These are phyloP conservation scores for Enteromius viviparus DNA, from an alignment of 2,797 vertebrate genomes.

Conservation along the genomic window DNA sequence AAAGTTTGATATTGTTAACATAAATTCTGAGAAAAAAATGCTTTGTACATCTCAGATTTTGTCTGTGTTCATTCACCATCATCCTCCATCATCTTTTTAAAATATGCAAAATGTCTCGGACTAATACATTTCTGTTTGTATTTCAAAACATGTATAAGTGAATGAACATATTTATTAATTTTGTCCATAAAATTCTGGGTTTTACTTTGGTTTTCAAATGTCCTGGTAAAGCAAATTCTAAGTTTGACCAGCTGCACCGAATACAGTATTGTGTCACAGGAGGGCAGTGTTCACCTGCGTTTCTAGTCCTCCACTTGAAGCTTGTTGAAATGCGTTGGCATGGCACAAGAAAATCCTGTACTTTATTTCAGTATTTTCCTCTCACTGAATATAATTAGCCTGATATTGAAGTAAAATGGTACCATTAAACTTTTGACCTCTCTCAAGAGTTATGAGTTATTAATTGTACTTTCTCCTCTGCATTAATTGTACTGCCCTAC, in stretches of 20 bases:
- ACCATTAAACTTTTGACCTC: constrained; percentile 49
- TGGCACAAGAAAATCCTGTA: constrained; percentile 27
- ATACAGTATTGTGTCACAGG: constrained; percentile 34
- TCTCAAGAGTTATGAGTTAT: constrained; percentile 37
- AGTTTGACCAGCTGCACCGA: constrained; percentile 6
- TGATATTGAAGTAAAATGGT: constrained; percentile 40
- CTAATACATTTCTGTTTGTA: neutral
- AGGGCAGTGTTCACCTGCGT: constrained; percentile 53
- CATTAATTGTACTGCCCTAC: constrained; percentile 29
- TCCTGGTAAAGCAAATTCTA: neutral
- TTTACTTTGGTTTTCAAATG: neutral
- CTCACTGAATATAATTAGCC: constrained; percentile 26
- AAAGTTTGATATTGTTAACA: neutral
- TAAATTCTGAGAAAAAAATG: neutral
- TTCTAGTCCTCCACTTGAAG: neutral
- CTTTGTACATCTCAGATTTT: neutral
- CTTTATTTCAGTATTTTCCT: constrained; percentile 19
- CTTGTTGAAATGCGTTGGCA: constrained; percentile 16
- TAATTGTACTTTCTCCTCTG: constrained; percentile 34
- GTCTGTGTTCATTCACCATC: neutral
- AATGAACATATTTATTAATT: neutral
- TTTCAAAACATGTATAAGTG: neutral
- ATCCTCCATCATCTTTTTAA: neutral
- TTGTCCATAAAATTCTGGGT: neutral
- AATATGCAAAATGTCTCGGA: neutral